Conservation (phyloP, 1,140 invertebrate genomes). For the Mamestra configurata region DNA sequence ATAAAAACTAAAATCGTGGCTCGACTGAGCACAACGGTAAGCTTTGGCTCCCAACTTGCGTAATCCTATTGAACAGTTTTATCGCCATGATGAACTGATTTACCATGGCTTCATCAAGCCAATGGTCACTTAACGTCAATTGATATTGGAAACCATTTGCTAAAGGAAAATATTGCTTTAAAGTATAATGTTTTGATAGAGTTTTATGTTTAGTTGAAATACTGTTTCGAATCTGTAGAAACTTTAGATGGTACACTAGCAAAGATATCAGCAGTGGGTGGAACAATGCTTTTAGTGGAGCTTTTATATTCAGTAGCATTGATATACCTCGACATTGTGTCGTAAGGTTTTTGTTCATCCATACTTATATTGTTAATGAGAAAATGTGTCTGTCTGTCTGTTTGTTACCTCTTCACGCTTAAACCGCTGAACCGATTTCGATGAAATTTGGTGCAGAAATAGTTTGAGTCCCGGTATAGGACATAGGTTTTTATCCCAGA, state of each 20-base stretch:
- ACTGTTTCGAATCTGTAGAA: not conserved
- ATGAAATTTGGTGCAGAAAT: too few species aligned
- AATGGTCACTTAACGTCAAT: conserved; percentile 29
- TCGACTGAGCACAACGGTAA: conserved; percentile 54
- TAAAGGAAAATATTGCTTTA: conserved; percentile 6
- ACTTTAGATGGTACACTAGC: not conserved
- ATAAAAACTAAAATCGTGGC: conserved; percentile 68
- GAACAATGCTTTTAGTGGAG: not conserved
- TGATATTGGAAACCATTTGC: conserved; percentile 37
- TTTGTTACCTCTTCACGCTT: too few species aligned
- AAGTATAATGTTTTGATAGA: not conserved
- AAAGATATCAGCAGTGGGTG: not conserved
- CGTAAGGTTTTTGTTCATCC: too few species aligned
- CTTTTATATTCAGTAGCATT: not conserved
- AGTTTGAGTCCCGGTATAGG: too few species aligned
- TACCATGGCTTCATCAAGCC: conserved; percentile 46
- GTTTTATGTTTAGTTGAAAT: not conserved
- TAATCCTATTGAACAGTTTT: conserved; percentile 60
- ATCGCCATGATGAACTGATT: conserved; percentile 54
- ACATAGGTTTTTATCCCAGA: too few species aligned
- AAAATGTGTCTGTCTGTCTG: too few species aligned
- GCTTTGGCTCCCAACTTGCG: conserved; percentile 69
- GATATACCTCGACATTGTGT: too few species aligned
- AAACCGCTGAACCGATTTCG: too few species aligned
- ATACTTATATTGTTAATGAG: too few species aligned